Evolutionary conservation across 1,140 invertebrate species (phyloP).

Genomic region (Diploscapter pachys): DNA sequence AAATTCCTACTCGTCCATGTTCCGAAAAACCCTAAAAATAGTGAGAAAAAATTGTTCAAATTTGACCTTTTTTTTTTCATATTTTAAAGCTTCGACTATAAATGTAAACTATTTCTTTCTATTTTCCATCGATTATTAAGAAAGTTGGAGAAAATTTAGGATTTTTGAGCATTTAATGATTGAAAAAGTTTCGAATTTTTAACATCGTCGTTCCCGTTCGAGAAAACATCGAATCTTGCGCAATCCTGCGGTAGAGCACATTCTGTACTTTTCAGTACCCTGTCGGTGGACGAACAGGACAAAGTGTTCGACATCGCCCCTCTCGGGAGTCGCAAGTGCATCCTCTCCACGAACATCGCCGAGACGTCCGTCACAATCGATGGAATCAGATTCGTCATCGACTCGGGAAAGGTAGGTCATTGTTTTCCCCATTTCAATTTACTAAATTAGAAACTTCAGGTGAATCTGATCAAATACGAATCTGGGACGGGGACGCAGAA

Average conservation of each 20-base stretch:
- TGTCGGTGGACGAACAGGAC: slow-evolving; percentile 90
- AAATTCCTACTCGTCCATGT: no score
- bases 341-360: slow-evolving; percentile 97
- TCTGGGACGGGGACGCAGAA: slow-evolving; percentile 48
- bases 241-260: not conserved
- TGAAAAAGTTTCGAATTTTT: no score
- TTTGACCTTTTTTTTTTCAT: no score
- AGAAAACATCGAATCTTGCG: no score
- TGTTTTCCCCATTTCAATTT: not conserved
- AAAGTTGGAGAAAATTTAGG: no score
- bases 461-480: slow-evolving; percentile 55
- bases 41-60: no score
- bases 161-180: no score
- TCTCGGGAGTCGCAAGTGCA: slow-evolving; percentile 89
- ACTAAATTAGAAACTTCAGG: slow-evolving; percentile 12
- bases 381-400: slow-evolving; percentile 92
- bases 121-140: no score
- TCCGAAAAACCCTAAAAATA: no score
- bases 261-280: slow-evolving; percentile 64
- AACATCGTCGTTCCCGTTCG: no score
- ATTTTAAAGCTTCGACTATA: no score
- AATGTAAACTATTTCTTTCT: no score
- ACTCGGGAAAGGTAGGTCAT: slow-evolving; percentile 69
- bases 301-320: slow-evolving; percentile 97
- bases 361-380: slow-evolving; percentile 99